A percentile compares a stretch with the other conserved stretches of the same genome.
Evolutionary conservation across 2,888 invertebrate genomes (phyloP).

Genomic region (Idaea biselata): DNA sequence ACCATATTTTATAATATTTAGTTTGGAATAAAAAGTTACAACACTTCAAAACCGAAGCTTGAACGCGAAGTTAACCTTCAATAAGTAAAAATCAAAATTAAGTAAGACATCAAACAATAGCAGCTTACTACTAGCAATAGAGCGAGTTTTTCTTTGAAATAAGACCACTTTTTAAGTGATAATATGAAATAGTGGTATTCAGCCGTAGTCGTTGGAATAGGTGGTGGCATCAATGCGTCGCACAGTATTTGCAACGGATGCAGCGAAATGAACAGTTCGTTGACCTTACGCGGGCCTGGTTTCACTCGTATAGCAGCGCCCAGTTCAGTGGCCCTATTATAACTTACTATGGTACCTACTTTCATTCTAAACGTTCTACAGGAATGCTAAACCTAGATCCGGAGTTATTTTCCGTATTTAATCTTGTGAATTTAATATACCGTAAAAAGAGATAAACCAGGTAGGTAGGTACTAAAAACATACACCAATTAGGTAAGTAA

Average conservation of each 20-base stretch:
- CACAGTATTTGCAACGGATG: slow-evolving; percentile 79
- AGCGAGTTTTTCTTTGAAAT: slow-evolving; percentile 55
- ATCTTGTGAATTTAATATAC: too few species aligned
- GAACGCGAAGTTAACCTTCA: not conserved
- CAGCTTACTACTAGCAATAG: slow-evolving; percentile 56
- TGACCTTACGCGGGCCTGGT: slow-evolving; percentile 74
- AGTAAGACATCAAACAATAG: slow-evolving; percentile 6
- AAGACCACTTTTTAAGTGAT: slow-evolving; percentile 59
- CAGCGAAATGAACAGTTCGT: slow-evolving; percentile 79
- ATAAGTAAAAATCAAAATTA: not conserved
- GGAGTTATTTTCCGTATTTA: not conserved
- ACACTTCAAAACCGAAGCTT: not conserved
- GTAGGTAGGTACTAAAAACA: too few species aligned
- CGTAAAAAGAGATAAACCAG: too few species aligned
- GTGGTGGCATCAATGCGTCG: slow-evolving; percentile 68
- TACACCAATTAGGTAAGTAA: too few species aligned
- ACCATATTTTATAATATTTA: too few species aligned
- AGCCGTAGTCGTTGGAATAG: slow-evolving; percentile 66
- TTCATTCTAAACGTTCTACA: slow-evolving; percentile 38
- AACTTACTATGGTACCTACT: slow-evolving; percentile 47
- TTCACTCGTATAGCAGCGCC: slow-evolving; percentile 74
- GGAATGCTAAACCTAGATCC: slow-evolving; percentile 9
- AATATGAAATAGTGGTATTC: slow-evolving; percentile 64
- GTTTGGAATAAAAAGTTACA: not conserved
- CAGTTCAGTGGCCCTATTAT: slow-evolving; percentile 74